Percentiles rank a stretch among this genome's conserved stretches.
Evolutionary conservation across 2,888 invertebrate species (phyloP).

Genomic region (Diogma glabrata): DNA sequence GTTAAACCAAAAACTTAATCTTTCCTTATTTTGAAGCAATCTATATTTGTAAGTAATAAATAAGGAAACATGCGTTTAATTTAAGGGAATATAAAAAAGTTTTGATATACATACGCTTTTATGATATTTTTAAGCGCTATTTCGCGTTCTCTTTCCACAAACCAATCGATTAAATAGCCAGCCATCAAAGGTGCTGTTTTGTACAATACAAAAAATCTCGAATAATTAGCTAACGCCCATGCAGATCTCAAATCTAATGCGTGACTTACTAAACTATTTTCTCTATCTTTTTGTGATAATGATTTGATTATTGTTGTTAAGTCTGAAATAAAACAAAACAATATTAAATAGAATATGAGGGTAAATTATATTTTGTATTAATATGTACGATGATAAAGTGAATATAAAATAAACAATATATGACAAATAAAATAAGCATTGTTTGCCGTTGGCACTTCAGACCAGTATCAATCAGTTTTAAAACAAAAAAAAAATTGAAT

Average conservation of each 20-base stretch:
- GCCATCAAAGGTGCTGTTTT: slow-evolving; percentile 86
- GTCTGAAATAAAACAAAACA: slow-evolving; percentile 46
- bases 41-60: no score
- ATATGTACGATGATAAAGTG: no score
- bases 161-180: slow-evolving; percentile 95
- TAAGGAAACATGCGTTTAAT: slow-evolving; percentile 10
- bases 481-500: background rate
- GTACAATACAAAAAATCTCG: slow-evolving; percentile 86
- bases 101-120: slow-evolving; percentile 79
- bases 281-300: slow-evolving; percentile 62
- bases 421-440: background rate
- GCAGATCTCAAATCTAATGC: slow-evolving; percentile 83
- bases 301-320: slow-evolving; percentile 82
- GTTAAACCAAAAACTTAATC: no score
- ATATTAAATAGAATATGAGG: slow-evolving; percentile 2
- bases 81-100: background rate
- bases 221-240: slow-evolving; percentile 87
- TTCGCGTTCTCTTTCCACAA: slow-evolving; percentile 89
- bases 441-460: background rate
- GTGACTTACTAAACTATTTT: slow-evolving; percentile 71
- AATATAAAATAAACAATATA: background rate
- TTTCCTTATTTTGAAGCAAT: no score
- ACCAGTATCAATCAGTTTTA: background rate
- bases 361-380: no score
- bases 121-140: slow-evolving; percentile 82